Percentiles rank a stretch among this genome's conserved stretches.
Evolutionary conservation across 2,888 invertebrate genomes (phyloP).

Genomic region (Temnothorax unifasciatus): DNA sequence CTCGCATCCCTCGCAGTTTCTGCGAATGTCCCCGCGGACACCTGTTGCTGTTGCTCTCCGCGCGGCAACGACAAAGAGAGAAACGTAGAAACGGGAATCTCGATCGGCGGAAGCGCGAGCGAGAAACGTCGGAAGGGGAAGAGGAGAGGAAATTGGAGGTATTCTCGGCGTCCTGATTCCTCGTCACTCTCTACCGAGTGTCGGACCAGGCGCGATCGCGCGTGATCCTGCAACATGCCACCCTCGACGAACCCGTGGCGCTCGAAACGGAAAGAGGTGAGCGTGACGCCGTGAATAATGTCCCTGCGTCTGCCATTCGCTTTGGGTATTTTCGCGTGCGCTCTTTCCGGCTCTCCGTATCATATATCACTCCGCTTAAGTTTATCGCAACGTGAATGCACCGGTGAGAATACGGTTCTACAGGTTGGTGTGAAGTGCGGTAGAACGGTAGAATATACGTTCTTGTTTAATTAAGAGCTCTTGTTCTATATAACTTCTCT

Average conservation of each 20-base stretch:
- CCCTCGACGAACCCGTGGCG: slow-evolving; percentile 44
- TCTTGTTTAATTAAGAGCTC: not conserved
- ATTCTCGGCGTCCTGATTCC: slow-evolving; percentile 66
- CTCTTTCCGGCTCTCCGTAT: slow-evolving; percentile 31
- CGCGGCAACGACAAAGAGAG: slow-evolving; percentile 70
- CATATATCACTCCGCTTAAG: slow-evolving; percentile 31
- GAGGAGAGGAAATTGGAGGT: slow-evolving; percentile 69
- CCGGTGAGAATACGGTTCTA: slow-evolving; percentile 39
- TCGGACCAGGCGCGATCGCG: slow-evolving; percentile 43
- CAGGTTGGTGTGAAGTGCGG: slow-evolving; percentile 32
- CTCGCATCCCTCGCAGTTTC: slow-evolving; percentile 82
- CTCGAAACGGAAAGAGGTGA: slow-evolving; percentile 73
- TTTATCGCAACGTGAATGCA: slow-evolving; percentile 18
- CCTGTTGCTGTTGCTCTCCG: slow-evolving; percentile 83
- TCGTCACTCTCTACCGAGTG: slow-evolving; percentile 59
- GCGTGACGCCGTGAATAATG: slow-evolving; percentile 84
- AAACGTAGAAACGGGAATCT: slow-evolving; percentile 66
- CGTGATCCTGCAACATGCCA: slow-evolving; percentile 49
- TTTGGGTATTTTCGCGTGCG: slow-evolving; percentile 3
- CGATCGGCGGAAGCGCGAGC: slow-evolving; percentile 49
- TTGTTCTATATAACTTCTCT: slow-evolving; percentile 13
- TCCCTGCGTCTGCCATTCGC: slow-evolving; percentile 77
- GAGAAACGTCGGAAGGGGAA: slow-evolving; percentile 55
- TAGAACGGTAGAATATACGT: not conserved
- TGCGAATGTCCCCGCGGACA: slow-evolving; percentile 86